Evolutionary conservation across 64 coral and sea anemone genomes (phyloP), one percentile per base, ranked within the genome.

Genomic region (Montipora foliosa): DNA sequence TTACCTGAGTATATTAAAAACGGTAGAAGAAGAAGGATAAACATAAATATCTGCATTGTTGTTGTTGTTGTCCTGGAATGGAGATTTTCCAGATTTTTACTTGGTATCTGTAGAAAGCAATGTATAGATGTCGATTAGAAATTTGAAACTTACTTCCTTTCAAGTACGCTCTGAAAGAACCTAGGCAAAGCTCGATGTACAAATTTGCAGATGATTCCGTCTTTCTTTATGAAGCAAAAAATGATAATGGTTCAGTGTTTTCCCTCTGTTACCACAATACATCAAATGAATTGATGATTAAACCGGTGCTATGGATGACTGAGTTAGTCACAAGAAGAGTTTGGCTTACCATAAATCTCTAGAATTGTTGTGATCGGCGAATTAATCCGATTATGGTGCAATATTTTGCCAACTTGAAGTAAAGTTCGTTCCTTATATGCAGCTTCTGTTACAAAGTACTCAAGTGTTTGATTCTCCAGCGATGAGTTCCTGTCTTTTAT

Each of bases 1-100:
- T 71, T 86, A 86, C 82, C 82, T 86, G 82, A 69, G 50, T 86
- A 6, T 47, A 37, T 44, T 37, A 37, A 37, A 4, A 86, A 48
- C 3, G 71, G 2, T 70, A 64, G 82, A 86, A 86, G 82, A 19
- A 86, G 64, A 51, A 86, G 66, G 14, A 86, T 5, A 6, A 71
- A 21, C 22, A 17, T 19, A 68, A 86, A 21, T 49, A 14, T 71
- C 71, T 50, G 4, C 47, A 68, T 62, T 64, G 71, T 86, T 47
- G 21, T 86, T 47, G 21, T 67, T n/a, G 44, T 67, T 49, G 6
- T 74, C 71, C 37, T 37, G 37, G 37, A 37, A 37, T 74, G 6
- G 11, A 12, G 74, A 46, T 76, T 76, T 12, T 45, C 5, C 14
- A 78, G 49, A 71, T 67, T 67, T 12, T 76, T 47, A 24, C 14